Evolutionary conservation across 2,113 vertebrate species (phyloP), one percentile per base, ranked within the genome.

Genomic region (Pygoscelis adeliae): DNA sequence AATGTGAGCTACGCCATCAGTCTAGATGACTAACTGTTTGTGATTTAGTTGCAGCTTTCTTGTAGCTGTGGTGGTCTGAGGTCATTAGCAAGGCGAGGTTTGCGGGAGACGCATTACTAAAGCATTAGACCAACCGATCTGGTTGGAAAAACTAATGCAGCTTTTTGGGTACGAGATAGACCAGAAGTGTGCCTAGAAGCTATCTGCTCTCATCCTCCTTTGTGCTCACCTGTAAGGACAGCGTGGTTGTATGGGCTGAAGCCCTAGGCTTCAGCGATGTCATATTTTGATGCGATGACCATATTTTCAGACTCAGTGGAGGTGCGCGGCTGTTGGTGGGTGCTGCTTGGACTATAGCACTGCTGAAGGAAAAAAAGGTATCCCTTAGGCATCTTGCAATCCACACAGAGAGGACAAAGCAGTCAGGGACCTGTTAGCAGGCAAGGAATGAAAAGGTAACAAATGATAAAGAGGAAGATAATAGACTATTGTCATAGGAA

Each of bases 1-100:
- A 97, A 95, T 89, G 78, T 47, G 84, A 96, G 89, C 84, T 94
- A 49, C 15, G 4, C 78, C 87, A 87, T 88, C 94, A 62, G 78
- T 89, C 91, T 76, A 30, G 44, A 95, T 94, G 94, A 97, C 66
- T 94, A 95, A 95, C 44, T 95, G 55, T 85, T 93, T 94, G 90
- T 69, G 82, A 91, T 91, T 73, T 56, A 26, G 71, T 53, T 32
- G 55, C 63, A 96, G 89, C 74, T 91, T 69, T 87, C 90, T 83
- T 52, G 65, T 91, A 85, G 73, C 90, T 56, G 87, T 22, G 66
- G 85, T 11, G 0, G n/a, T 42, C 73, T 13, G 46, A 67, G 85
- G 95, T 93, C 82, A 70, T 69, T 56, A 91, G 62, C 1, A 7
- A 91, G 82, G 85, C 5, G 7, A 86, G 9, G 70, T 67, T 93